phyloP scores from a whole-genome alignment of 2,113 vertebrate species.

The Trematomus loennbergii region DNA sequence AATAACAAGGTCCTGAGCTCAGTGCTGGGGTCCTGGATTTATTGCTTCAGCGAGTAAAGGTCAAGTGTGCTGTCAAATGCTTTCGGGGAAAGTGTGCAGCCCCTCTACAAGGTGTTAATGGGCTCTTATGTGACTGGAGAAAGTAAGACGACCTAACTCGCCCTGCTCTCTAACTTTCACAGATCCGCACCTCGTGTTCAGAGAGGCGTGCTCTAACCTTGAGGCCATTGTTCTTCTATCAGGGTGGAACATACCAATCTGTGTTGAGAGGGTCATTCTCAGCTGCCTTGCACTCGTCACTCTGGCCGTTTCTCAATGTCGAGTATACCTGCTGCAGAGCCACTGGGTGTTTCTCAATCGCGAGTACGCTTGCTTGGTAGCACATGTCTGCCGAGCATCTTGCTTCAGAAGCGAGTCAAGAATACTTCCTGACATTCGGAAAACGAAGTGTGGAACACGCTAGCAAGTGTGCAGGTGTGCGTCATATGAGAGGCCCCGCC shows the following conservation, averaged over 20 bases:
- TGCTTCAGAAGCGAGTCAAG: too few relatives aligned
- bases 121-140: background rate
- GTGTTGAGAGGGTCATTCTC: slow-evolving; percentile 24
- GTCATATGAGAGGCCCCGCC: too few relatives aligned
- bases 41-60: background rate
- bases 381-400: too few relatives aligned
- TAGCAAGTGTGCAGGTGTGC: too few relatives aligned
- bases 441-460: too few relatives aligned
- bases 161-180: slow-evolving; percentile 15
- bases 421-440: too few relatives aligned
- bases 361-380: too few relatives aligned
- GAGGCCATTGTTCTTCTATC: slow-evolving; percentile 33
- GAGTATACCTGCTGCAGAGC: too few relatives aligned
- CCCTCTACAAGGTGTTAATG: background rate
- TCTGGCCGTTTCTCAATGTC: too few relatives aligned
- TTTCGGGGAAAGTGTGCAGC: background rate
- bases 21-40: background rate
- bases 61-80: background rate
- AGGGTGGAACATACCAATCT: slow-evolving; percentile 37
- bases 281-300: slow-evolving; percentile 21
- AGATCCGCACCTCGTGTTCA: background rate
- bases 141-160: background rate
- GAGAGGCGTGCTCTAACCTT: slow-evolving; percentile 17
- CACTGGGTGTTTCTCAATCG: too few relatives aligned
- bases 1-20: slow-evolving; percentile 16